Evolutionary conservation across 2,113 vertebrate genomes (phyloP).

Genomic region (Argyrosomus japonicus): DNA sequence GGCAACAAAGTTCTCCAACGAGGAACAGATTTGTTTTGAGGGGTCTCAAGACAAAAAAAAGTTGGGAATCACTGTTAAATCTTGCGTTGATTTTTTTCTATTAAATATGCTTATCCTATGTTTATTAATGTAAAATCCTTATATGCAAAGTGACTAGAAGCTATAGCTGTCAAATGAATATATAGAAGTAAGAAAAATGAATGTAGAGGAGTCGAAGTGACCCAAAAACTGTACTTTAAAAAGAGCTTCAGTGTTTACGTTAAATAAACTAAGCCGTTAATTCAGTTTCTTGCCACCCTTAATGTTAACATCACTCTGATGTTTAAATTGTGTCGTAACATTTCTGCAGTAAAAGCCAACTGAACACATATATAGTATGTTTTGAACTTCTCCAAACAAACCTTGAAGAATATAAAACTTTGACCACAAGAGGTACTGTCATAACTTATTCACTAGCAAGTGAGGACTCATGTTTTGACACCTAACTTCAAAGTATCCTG

Average conservation of each 20-base stretch:
- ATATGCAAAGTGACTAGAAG: not conserved
- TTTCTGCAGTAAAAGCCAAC: not conserved
- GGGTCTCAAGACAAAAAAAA: not conserved
- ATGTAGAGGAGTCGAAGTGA: too few relatives aligned
- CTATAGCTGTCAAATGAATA: not conserved
- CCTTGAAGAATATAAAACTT: conserved; percentile 62
- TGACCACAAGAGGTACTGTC: conserved; percentile 67
- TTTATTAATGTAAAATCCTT: not conserved
- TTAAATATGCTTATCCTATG: not conserved
- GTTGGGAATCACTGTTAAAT: not conserved
- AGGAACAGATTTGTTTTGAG: not conserved
- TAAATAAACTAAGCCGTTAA: not conserved
- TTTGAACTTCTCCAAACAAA: conserved; percentile 63
- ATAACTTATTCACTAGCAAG: conserved; percentile 76
- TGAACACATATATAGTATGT: not conserved
- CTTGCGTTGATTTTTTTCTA: not conserved
- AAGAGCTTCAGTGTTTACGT: too few relatives aligned
- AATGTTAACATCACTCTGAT: not conserved
- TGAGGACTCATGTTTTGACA: conserved; percentile 72
- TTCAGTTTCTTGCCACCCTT: not conserved
- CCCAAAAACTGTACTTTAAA: not conserved
- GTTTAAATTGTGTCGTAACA: not conserved
- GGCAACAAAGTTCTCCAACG: too few relatives aligned
- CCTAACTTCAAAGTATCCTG: conserved; percentile 77
- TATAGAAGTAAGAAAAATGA: too few relatives aligned